Evolutionary conservation across 2,113 vertebrate genomes (phyloP), one percentile per base, ranked within the genome.

Genomic region (Entomyzon cyanotis): DNA sequence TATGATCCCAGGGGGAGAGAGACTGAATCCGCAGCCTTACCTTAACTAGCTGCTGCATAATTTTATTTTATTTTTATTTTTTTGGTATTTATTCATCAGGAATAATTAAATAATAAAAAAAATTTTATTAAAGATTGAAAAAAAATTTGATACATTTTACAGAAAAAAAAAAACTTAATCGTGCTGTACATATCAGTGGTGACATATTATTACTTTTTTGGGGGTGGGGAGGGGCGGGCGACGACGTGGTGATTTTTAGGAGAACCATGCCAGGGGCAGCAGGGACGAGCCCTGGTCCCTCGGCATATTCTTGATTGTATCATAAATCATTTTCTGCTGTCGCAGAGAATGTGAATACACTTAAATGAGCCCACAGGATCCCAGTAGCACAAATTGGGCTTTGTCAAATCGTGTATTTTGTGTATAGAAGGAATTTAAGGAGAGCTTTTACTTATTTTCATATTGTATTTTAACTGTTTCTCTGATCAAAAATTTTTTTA

Each of bases 381-480:
- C 98, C 98, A 98, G 98, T 98, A 99, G 99, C 99, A 99, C 98
- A 99, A 98, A 98, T 98, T 98, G 98, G 99, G 99, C 99, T 99
- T 98, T 98, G 98, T 98, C 97, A 97, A 98, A 98, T 98, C 98
- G 97, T 99, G 98, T 99, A 99, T 99, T 99, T 99, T 99, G 98
- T 99, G 99, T 99, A 99, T 98, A 99, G 99, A 99, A 99, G 98
- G 99, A 98, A 99, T 99, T 99, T 99, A 99, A 99, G 98, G 98
- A 99, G 98, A 99, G 98, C 98, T 99, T 99, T 99, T 98, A 99
- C 98, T 99, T 99, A 99, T 99, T 99, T 99, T 99, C 99, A 98
- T 99, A 99, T 99, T 98, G 98, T 99, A 99, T 99, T 99, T 99
- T 99, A 99, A 99, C 97, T 98, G 98, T 99, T 98, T 98, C 98